These are phyloP conservation scores for Pangasius djambal DNA, from an alignment of 2,797 vertebrate species.

Conservation along the genomic window DNA sequence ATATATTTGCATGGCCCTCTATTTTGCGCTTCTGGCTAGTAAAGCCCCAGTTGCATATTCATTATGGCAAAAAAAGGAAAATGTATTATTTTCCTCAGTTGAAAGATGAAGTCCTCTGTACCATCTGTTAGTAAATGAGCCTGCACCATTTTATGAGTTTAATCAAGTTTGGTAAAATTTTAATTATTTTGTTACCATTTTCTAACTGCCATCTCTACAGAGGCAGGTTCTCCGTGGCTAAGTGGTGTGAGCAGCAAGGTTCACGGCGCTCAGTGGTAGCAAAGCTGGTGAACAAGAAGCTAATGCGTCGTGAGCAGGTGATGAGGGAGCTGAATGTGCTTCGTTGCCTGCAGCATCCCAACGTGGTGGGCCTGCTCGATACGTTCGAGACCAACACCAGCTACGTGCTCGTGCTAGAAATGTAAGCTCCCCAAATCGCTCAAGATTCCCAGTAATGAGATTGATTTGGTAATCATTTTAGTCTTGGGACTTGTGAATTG, in stretches of 20 bases:
- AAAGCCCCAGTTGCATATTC: not conserved
- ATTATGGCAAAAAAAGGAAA: not conserved
- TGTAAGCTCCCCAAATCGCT: conserved; percentile 75
- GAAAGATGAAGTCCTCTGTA: not conserved
- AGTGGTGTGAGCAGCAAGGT: conserved; percentile 90
- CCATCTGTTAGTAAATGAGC: too few relatives aligned
- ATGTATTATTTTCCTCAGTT: not conserved
- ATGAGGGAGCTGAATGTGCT: conserved; percentile 91
- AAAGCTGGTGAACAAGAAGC: conserved; percentile 96
- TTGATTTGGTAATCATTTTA: not conserved
- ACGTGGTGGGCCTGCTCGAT: conserved; percentile 87
- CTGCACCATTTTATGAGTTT: not conserved
- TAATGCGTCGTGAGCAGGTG: conserved; percentile 95
- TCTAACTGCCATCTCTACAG: conserved; percentile 64
- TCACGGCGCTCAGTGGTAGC: conserved; percentile 88
- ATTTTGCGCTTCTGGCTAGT: not conserved
- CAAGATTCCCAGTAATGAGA: not conserved
- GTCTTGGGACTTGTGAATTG: not conserved
- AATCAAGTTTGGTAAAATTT: not conserved
- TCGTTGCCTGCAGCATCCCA: conserved; percentile 91
- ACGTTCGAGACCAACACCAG: conserved; percentile 91
- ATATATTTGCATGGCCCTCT: not conserved
- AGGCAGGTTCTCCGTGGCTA: conserved; percentile 96
- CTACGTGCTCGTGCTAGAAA: conserved; percentile 91
- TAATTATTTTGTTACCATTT: not conserved